Evolutionary conservation across 2,797 vertebrate genomes (phyloP).

Genomic region (Neosilurus mollespiculum): DNA sequence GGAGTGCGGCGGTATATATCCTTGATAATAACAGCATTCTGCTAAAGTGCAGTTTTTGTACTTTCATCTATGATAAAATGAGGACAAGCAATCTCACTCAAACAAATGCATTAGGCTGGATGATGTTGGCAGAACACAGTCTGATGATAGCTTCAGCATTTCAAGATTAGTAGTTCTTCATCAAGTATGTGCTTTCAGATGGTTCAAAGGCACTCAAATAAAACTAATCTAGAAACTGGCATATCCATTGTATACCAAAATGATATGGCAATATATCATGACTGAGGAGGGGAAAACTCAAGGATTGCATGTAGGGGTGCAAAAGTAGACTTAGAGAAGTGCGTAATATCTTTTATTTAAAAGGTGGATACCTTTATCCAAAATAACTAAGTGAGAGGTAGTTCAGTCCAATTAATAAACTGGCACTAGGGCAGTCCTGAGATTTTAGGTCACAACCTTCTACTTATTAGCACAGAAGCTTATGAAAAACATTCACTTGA

Average conservation of each 20-base stretch:
- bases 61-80: constrained; percentile 35
- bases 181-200: constrained; percentile 14
- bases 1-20: background rate
- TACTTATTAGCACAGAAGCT: background rate
- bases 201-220: constrained; percentile 1
- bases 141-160: constrained; percentile 8
- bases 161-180: constrained; percentile 11
- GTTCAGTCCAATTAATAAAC: constrained; percentile 2
- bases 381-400: constrained; percentile 5
- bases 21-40: constrained; percentile 32
- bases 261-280: background rate
- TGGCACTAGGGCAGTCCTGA: background rate
- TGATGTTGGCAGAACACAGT: background rate
- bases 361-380: background rate
- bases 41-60: constrained; percentile 26
- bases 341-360: background rate
- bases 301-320: background rate
- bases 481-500: background rate
- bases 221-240: constrained; percentile 1
- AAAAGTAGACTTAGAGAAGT: background rate
- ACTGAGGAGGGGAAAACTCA: background rate
- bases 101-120: constrained; percentile 34
- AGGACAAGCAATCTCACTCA: constrained; percentile 21
- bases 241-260: background rate
- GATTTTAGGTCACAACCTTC: background rate